Evolutionary conservation across 92 coral and sea anemone species (phyloP).

Genomic region (Epizoanthus rinbou): DNA sequence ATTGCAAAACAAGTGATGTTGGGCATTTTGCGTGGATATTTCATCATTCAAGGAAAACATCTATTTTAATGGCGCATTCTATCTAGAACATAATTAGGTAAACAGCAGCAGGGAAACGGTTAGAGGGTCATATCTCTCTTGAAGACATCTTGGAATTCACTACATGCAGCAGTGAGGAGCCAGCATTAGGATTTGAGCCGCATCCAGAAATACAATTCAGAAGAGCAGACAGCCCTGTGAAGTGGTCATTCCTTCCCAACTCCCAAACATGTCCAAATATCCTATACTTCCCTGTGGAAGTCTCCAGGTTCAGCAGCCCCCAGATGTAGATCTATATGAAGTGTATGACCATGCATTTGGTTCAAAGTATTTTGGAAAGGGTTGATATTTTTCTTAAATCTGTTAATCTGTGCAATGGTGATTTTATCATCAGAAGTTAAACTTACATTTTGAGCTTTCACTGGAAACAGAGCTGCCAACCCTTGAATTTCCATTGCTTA

Average conservation of each 20-base stretch:
- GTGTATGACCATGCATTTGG: slow-evolving; percentile 36
- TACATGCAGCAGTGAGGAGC: slow-evolving; percentile 33
- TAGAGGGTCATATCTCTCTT: too few relatives aligned
- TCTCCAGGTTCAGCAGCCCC: slow-evolving; percentile 11
- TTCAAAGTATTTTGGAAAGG: slow-evolving; percentile 35
- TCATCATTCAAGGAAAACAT: too few relatives aligned
- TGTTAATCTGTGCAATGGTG: slow-evolving; percentile 25
- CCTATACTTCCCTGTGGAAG: slow-evolving; percentile 26
- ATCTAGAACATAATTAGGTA: too few relatives aligned
- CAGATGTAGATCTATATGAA: slow-evolving; percentile 25
- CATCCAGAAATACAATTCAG: slow-evolving; percentile 38
- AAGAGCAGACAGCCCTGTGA: slow-evolving; percentile 12
- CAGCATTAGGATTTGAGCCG: slow-evolving; percentile 40
- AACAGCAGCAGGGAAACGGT: too few relatives aligned
- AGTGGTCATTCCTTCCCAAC: slow-evolving; percentile 47
- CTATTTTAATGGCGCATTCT: too few relatives aligned
- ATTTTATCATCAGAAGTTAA: slow-evolving; percentile 23
- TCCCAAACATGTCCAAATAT: slow-evolving; percentile 44
- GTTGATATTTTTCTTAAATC: slow-evolving; percentile 19
- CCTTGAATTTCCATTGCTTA: neutral
- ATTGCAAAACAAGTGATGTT: too few relatives aligned
- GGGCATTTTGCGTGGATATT: too few relatives aligned
- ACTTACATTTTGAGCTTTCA: slow-evolving; percentile 24
- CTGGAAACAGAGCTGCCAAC: slow-evolving; percentile 13
- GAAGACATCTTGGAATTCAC: too few relatives aligned